Evolutionary conservation across 2,797 vertebrate genomes (phyloP).

Genomic region (Steatocranus sp.): DNA sequence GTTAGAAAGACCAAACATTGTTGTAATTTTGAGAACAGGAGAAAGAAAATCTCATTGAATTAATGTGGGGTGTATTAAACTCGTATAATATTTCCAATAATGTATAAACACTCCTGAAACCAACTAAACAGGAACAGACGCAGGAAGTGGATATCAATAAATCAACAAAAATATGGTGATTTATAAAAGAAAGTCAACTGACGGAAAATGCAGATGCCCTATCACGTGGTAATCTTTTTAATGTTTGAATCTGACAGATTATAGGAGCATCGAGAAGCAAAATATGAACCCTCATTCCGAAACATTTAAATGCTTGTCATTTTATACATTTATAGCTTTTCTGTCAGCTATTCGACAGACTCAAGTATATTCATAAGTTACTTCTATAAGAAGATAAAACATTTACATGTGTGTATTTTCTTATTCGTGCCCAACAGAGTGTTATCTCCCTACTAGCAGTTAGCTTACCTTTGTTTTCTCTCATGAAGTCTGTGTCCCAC

Average conservation of each 20-base stretch:
- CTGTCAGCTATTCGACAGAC: not conserved
- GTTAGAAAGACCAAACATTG: not conserved
- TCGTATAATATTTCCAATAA: not conserved
- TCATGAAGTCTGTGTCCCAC: constrained; percentile 83
- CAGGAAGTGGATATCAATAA: not conserved
- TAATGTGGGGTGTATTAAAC: not conserved
- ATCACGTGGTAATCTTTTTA: not conserved
- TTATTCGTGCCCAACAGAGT: not conserved
- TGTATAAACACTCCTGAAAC: not conserved
- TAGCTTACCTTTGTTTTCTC: constrained; percentile 75
- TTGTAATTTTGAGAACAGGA: not conserved
- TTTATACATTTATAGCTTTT: not conserved
- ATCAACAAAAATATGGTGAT: not conserved
- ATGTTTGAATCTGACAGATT: not conserved
- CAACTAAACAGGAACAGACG: not conserved
- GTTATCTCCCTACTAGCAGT: not conserved
- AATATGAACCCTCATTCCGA: not conserved
- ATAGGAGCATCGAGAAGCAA: not conserved
- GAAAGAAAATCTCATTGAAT: not conserved
- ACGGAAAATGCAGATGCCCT: not conserved
- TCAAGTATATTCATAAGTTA: not conserved
- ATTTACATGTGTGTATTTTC: not conserved
- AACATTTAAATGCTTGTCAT: not conserved
- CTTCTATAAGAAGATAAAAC: not conserved
- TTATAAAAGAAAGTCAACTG: not conserved